A percentile compares a stretch with the other conserved stretches of the same genome.
phyloP scores from a whole-genome alignment of 2,888 invertebrate genomes.

The Leptopilina drosophilae region DNA sequence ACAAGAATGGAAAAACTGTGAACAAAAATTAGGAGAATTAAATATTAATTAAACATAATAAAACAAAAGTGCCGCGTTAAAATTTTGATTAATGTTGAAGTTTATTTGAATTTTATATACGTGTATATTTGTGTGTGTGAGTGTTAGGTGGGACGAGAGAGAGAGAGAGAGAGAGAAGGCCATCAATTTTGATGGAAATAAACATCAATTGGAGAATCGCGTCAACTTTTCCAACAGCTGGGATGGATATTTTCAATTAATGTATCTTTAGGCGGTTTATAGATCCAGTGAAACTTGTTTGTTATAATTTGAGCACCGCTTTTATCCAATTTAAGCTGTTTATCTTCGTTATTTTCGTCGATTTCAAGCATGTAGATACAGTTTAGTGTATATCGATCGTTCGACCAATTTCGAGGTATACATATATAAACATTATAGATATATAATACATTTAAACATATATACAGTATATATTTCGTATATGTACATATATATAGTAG shows the following conservation, averaged over 20 bases:
- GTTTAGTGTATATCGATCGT: slow-evolving; percentile 30
- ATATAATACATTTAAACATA: background rate
- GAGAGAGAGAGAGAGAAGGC: background rate
- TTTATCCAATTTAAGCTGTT: slow-evolving; percentile 37
- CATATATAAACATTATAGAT: background rate
- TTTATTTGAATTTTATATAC: slow-evolving; percentile 26
- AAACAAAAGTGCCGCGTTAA: background rate
- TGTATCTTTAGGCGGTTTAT: slow-evolving; percentile 38
- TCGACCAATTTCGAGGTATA: background rate
- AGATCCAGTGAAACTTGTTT: slow-evolving; percentile 33
- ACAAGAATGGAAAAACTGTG: background rate
- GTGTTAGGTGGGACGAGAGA: background rate
- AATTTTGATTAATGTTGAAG: slow-evolving; percentile 30
- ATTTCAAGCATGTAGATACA: slow-evolving; percentile 25
- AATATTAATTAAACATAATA: background rate
- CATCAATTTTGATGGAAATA: slow-evolving; percentile 29
- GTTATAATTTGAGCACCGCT: slow-evolving; percentile 33
- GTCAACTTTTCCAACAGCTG: slow-evolving; percentile 28
- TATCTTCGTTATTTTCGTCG: slow-evolving; percentile 38
- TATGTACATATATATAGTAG: background rate
- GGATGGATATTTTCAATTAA: slow-evolving; percentile 24
- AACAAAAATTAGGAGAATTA: background rate
- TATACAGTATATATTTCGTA: too few species aligned
- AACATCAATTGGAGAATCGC: slow-evolving; percentile 36
- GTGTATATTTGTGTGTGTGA: background rate